A percentile compares a stretch with the other conserved stretches of the same genome.
Conservation (phyloP, 1,140 invertebrate genomes). For the Eupeodes corollae region DNA sequence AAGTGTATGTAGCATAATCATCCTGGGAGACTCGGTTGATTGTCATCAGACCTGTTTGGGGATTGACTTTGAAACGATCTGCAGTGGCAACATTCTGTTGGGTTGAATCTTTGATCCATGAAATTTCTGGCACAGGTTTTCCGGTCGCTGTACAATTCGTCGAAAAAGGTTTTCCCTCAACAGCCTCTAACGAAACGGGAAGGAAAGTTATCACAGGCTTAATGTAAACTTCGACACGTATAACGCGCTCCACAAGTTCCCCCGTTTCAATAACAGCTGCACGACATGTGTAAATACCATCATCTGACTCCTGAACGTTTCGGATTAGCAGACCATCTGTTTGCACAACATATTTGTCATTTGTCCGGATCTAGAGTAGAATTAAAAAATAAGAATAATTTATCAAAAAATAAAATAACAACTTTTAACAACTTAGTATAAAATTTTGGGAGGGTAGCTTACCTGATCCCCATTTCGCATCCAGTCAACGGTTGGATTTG, state of each 20-base stretch:
- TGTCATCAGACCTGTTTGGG: constrained; percentile 53
- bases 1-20: constrained; percentile 71
- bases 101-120: constrained; percentile 62
- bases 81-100: constrained; percentile 54
- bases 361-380: constrained; percentile 42
- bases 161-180: constrained; percentile 64
- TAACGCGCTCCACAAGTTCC: constrained; percentile 58
- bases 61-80: constrained; percentile 63
- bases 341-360: constrained; percentile 61
- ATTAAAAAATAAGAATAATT: too few species aligned
- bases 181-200: constrained; percentile 47
- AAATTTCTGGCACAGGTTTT: constrained; percentile 68
- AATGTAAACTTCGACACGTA: constrained; percentile 72
- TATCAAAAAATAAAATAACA: too few species aligned
- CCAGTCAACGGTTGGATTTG: constrained; percentile 75
- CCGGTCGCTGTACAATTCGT: constrained; percentile 67
- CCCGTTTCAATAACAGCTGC: constrained; percentile 71
- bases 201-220: constrained; percentile 56
- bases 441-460: too few species aligned
- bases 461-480: constrained; percentile 58
- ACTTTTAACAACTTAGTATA: too few species aligned
- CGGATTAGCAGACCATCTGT: constrained; percentile 65
- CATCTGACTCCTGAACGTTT: constrained; percentile 65
- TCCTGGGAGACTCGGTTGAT: constrained; percentile 65
- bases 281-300: constrained; percentile 73